Conservation (phyloP, 2,888 invertebrate genomes). For the Hypselothyrea guttata region DNA sequence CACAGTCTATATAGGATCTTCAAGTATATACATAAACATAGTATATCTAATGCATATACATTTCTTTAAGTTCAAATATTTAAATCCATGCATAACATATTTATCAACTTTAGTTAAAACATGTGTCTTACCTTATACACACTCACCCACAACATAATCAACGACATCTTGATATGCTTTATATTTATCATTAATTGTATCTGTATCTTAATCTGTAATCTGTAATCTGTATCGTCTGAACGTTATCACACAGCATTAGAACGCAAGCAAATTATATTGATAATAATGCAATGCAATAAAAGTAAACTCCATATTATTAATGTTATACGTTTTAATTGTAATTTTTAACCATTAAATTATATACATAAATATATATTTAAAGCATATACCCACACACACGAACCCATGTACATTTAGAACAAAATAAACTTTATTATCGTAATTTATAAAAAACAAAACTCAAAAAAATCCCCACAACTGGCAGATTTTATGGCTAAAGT, state of each 20-base stretch:
- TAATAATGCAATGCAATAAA: conserved; percentile 50
- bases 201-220: too few relatives aligned
- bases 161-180: conserved; percentile 69
- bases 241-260: conserved; percentile 47
- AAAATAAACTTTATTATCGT: conserved; percentile 64
- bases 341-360: conserved; percentile 67
- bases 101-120: conserved; percentile 65
- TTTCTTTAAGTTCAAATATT: conserved; percentile 60
- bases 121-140: conserved; percentile 57
- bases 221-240: not conserved
- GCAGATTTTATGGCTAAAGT: conserved; percentile 10
- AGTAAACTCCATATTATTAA: conserved; percentile 61
- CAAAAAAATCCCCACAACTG: conserved; percentile 5
- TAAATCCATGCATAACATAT: too few relatives aligned
- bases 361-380: conserved; percentile 41
- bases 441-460: conserved; percentile 58
- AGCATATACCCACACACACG: conserved; percentile 40
- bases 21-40: conserved; percentile 37
- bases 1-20: conserved; percentile 63
- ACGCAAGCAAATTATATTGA: conserved; percentile 18
- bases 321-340: conserved; percentile 62
- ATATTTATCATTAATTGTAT: conserved; percentile 48
- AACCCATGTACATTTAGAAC: conserved; percentile 69
- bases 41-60: conserved; percentile 32
- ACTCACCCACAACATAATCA: conserved; percentile 64